A percentile compares a stretch with the other conserved stretches of the same genome.
Conservation (phyloP, 1,140 invertebrate species). For the Zophobas atratus region DNA sequence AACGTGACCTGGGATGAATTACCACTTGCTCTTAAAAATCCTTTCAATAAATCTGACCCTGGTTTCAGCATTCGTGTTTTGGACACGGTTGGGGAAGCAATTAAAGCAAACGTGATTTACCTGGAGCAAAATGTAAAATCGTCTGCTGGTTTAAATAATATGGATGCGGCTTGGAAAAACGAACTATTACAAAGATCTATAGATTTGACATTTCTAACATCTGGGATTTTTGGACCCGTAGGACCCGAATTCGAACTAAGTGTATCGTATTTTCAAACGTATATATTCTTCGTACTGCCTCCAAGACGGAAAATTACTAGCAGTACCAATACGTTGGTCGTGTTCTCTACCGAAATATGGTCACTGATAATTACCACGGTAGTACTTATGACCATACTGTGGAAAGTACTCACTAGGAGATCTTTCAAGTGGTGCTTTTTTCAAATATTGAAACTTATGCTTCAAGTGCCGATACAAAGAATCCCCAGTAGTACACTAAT, state of each 20-base stretch:
- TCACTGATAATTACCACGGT: not conserved
- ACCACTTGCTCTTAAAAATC: not conserved
- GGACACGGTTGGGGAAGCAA: not conserved
- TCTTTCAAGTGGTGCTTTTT: not conserved
- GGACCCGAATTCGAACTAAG: not conserved
- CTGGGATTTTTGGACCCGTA: not conserved
- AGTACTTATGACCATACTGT: not conserved
- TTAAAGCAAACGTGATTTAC: not conserved
- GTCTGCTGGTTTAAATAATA: too few relatives aligned
- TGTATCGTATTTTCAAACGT: not conserved
- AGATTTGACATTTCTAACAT: not conserved
- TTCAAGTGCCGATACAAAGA: not conserved
- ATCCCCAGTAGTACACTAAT: not conserved
- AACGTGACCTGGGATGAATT: not conserved
- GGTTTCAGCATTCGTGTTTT: not conserved
- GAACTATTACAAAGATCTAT: not conserved
- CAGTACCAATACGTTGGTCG: not conserved
- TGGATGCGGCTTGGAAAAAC: not conserved
- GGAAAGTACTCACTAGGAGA: not conserved
- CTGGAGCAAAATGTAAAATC: too few relatives aligned
- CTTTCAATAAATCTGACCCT: not conserved
- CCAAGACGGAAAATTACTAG: not conserved
- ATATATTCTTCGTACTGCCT: not conserved
- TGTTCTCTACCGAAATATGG: not conserved
- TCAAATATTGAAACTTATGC: not conserved